A percentile compares a stretch with the other conserved stretches of the same genome.
Evolutionary conservation across 2,113 vertebrate species (phyloP).

Genomic region (Zapus hudsonius): DNA sequence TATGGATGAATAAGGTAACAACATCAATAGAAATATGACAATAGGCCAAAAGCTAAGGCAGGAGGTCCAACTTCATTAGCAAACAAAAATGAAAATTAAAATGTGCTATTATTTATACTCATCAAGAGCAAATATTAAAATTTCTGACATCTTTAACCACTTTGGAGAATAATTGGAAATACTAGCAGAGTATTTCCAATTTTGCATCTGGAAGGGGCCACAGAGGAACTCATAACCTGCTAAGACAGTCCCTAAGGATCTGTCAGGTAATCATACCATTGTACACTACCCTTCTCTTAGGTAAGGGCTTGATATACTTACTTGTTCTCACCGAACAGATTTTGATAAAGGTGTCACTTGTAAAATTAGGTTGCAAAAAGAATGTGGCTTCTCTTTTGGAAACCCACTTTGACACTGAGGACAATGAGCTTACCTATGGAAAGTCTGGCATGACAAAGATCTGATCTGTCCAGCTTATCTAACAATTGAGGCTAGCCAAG

Average conservation of each 20-base stretch:
- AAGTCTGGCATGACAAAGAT: background rate
- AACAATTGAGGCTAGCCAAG: background rate
- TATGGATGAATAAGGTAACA: slow-evolving; percentile 2
- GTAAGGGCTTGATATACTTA: background rate
- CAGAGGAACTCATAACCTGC: background rate
- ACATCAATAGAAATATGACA: background rate
- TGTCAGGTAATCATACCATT: background rate
- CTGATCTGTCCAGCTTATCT: background rate
- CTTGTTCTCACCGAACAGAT: background rate
- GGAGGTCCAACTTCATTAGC: background rate
- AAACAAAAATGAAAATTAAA: background rate
- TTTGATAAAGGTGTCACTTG: background rate
- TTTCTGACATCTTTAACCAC: background rate
- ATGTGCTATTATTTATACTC: background rate
- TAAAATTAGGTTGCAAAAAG: background rate
- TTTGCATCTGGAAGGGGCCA: background rate
- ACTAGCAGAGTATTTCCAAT: background rate
- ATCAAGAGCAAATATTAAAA: slow-evolving; percentile 14
- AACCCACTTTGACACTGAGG: background rate
- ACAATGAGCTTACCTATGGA: background rate
- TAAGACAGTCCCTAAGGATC: background rate
- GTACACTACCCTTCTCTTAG: background rate
- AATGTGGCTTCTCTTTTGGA: background rate
- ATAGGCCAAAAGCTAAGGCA: background rate
- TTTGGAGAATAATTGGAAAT: background rate